These are phyloP conservation scores for Butorides virescens DNA, from an alignment of 2,113 vertebrate genomes.

Conservation along the genomic window DNA sequence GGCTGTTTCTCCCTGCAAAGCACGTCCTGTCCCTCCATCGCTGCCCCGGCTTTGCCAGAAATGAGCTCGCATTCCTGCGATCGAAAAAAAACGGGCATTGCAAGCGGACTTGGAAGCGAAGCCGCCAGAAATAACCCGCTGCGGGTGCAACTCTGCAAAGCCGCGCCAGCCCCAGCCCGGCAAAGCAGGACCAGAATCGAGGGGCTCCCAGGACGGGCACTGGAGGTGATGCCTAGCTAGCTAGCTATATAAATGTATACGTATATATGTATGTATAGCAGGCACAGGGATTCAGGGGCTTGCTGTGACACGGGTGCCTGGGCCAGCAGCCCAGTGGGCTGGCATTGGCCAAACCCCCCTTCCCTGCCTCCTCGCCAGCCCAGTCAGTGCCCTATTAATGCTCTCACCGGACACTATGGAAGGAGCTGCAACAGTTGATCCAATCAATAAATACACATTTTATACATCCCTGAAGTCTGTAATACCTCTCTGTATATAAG, in stretches of 20 bases:
- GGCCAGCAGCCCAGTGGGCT: not conserved
- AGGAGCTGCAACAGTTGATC: not conserved
- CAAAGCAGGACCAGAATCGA: not conserved
- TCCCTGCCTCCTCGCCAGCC: not conserved
- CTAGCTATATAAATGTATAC: too few relatives aligned
- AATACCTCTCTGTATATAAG: not conserved
- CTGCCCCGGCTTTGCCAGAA: not conserved
- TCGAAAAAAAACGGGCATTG: accelerated
- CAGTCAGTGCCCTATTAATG: accelerated
- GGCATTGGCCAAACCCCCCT: not conserved
- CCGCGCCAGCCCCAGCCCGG: not conserved
- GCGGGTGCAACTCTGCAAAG: not conserved
- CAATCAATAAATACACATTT: conserved; percentile 6
- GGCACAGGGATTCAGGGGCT: accelerated
- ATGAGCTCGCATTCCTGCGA: not conserved
- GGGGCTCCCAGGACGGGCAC: accelerated
- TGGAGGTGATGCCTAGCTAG: not conserved
- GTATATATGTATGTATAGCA: accelerated
- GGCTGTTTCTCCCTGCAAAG: not conserved
- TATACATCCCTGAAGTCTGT: not conserved
- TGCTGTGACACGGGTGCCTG: accelerated
- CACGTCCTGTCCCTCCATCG: accelerated
- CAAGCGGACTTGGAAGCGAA: not conserved
- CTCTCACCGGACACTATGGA: not conserved
- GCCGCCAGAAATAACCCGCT: not conserved